Conservation (phyloP, 2,113 vertebrate genomes). For the Trinectes maculatus region DNA sequence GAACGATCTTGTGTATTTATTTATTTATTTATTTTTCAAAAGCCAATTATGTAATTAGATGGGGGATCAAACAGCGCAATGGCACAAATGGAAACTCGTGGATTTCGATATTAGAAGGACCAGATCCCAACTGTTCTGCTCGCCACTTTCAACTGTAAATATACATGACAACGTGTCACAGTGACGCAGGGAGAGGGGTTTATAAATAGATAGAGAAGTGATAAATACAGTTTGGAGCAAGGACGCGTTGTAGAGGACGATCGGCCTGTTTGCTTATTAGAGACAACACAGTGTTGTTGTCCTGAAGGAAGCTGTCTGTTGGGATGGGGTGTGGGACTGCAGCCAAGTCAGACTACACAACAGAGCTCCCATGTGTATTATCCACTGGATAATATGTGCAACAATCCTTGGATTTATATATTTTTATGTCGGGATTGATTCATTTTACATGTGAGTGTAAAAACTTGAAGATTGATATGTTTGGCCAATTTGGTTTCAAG, state of each 20-base stretch:
- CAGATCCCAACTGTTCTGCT: background rate
- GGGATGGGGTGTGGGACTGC: background rate
- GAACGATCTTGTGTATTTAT: conserved; percentile 36
- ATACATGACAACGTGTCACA: background rate
- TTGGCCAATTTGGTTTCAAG: too few species aligned
- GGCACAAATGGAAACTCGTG: background rate
- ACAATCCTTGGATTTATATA: background rate
- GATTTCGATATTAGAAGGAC: background rate
- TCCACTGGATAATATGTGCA: background rate
- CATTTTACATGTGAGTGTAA: background rate
- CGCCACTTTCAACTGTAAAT: conserved; percentile 18
- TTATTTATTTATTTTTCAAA: too few species aligned
- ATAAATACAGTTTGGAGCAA: conserved; percentile 28
- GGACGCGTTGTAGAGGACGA: conserved; percentile 14
- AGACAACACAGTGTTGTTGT: conserved; percentile 5
- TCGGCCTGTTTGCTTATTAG: conserved; percentile 28
- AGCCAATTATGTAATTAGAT: conserved; percentile 19
- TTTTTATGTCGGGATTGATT: too few species aligned
- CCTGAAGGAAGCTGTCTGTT: conserved; percentile 29
- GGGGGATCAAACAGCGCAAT: background rate
- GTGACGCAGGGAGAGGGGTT: background rate
- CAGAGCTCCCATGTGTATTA: background rate
- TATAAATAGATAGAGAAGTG: conserved; percentile 17
- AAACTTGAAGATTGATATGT: too few species aligned
- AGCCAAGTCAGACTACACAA: background rate